Percentiles rank a stretch among this genome's conserved stretches.
These are phyloP conservation scores for Accipiter cooperii DNA, from an alignment of 2,113 vertebrate species.

Conservation along the genomic window DNA sequence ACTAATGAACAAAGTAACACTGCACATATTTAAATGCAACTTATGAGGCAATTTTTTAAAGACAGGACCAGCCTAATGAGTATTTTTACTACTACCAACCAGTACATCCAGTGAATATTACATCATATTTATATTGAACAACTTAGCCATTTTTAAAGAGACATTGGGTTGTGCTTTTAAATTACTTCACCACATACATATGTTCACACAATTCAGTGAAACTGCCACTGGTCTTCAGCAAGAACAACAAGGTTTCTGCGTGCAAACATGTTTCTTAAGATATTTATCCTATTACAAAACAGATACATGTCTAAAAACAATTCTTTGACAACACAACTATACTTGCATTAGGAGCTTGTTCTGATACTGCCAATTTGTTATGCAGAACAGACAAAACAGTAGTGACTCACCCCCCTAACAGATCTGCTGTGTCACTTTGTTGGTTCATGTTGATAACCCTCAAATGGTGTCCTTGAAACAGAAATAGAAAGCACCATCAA, in stretches of 20 bases:
- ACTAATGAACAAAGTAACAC: rapidly evolving
- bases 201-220: not conserved
- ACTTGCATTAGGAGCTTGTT: not conserved
- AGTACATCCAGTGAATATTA: not conserved
- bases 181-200: not conserved
- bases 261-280: not conserved
- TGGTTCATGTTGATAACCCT: conserved; percentile 97
- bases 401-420: conserved; percentile 89
- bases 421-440: conserved; percentile 94
- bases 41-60: not conserved
- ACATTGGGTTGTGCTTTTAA: not conserved
- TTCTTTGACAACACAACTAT: not conserved
- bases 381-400: not conserved
- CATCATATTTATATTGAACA: not conserved
- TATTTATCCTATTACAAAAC: not conserved
- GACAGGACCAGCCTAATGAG: not conserved
- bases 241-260: not conserved
- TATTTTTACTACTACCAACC: not conserved
- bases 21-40: not conserved
- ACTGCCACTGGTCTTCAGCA: not conserved
- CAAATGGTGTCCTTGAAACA: conserved; percentile 82
- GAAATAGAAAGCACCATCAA: not conserved
- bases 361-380: not conserved
- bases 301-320: not conserved
- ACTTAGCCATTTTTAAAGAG: not conserved